Evolutionary conservation across 2,113 vertebrate genomes (phyloP).

Genomic region (Symphodus melops): DNA sequence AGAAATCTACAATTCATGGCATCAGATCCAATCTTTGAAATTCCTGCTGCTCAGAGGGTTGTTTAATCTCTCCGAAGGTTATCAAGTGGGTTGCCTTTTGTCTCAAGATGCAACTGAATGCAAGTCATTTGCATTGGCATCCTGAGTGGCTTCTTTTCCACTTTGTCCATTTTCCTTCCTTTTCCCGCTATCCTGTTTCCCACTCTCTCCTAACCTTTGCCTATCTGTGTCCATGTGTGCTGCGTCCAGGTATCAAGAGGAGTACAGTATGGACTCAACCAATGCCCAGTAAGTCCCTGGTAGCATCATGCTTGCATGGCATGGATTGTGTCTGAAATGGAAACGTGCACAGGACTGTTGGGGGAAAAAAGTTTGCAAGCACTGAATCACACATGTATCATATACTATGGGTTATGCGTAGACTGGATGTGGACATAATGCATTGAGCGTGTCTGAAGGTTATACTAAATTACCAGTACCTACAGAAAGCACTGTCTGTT

Average conservation of each 20-base stretch:
- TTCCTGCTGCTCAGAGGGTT: conserved; percentile 26
- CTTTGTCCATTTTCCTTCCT: conserved; percentile 19
- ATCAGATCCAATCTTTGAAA: not conserved
- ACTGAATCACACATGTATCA: conserved; percentile 15
- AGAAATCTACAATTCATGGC: too few relatives aligned
- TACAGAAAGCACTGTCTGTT: conserved; percentile 9
- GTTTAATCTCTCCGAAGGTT: not conserved
- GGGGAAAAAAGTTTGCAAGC: not conserved
- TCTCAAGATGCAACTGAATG: conserved; percentile 35
- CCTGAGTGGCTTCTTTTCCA: conserved; percentile 20
- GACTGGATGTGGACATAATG: conserved; percentile 7
- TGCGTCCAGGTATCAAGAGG: conserved; percentile 86
- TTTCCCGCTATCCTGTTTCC: conserved; percentile 17
- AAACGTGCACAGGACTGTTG: conserved; percentile 34
- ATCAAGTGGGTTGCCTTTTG: conserved; percentile 3
- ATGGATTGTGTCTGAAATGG: conserved; percentile 62
- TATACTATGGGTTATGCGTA: conserved; percentile 20
- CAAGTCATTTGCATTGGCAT: conserved; percentile 16
- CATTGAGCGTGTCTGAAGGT: conserved; percentile 13
- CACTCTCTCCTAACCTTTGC: conserved; percentile 61
- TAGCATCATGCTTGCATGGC: conserved; percentile 77
- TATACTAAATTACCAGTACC: not conserved
- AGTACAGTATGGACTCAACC: conserved; percentile 94
- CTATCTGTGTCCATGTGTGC: conserved; percentile 79
- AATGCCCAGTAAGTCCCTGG: conserved; percentile 87